Evolutionary conservation across 2,113 vertebrate species (phyloP).

Genomic region (Phyllostomus hastatus): DNA sequence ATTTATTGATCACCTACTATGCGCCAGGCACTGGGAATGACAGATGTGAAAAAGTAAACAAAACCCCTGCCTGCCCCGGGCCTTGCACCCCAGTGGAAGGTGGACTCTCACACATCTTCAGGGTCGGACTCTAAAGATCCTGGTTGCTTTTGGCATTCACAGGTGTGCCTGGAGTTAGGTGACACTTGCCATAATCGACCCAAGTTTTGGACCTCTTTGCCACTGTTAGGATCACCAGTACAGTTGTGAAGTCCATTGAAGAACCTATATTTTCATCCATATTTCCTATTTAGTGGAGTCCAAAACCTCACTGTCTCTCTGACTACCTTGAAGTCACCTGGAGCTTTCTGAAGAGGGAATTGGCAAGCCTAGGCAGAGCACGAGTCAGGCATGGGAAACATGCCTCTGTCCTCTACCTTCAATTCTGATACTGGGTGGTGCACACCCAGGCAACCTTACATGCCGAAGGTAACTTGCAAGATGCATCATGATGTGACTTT

Average conservation of each 20-base stretch:
- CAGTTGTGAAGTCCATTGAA: not conserved
- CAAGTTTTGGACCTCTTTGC: not conserved
- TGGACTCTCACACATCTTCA: not conserved
- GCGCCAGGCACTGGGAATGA: not conserved
- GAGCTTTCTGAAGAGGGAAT: not conserved
- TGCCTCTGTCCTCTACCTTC: not conserved
- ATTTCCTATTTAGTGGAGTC: not conserved
- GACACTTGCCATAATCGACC: not conserved
- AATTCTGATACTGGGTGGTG: fast-evolving
- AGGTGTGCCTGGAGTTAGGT: not conserved
- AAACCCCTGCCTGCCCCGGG: not conserved
- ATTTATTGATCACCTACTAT: too few species aligned
- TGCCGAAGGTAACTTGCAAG: not conserved
- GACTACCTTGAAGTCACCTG: not conserved
- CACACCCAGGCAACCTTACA: fast-evolving
- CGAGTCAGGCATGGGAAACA: not conserved
- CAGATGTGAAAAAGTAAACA: not conserved
- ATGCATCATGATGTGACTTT: not conserved
- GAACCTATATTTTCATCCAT: not conserved
- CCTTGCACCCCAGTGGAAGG: not conserved
- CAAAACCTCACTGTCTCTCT: not conserved
- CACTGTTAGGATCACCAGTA: not conserved
- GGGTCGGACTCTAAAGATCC: too few species aligned
- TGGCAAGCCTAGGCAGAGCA: not conserved
- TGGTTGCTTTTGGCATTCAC: not conserved